These are phyloP conservation scores for Antheraea yamamai DNA, from an alignment of 2,888 invertebrate species.

Conservation along the genomic window DNA sequence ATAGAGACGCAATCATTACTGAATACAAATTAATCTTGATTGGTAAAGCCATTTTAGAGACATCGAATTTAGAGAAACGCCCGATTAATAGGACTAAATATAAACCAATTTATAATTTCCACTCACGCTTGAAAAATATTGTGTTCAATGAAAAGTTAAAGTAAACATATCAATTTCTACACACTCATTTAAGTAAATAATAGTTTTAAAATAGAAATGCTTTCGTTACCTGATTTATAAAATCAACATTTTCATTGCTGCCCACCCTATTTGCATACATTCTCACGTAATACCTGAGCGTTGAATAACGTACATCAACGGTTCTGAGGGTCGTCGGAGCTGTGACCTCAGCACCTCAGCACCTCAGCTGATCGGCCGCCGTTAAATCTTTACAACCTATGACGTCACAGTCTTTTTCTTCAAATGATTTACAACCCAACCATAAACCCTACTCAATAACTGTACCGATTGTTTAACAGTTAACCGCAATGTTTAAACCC, in stretches of 20 bases:
- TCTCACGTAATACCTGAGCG: slow-evolving; percentile 13
- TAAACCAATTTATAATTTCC: not conserved
- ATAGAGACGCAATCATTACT: too few relatives aligned
- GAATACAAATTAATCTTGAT: too few relatives aligned
- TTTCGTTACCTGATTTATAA: slow-evolving; percentile 4
- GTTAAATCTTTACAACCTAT: slow-evolving; percentile 74
- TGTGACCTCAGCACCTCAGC: slow-evolving; percentile 69
- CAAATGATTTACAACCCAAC: slow-evolving; percentile 73
- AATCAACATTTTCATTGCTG: slow-evolving; percentile 13
- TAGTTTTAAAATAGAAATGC: not conserved
- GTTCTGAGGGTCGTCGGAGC: slow-evolving; percentile 38
- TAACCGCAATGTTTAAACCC: slow-evolving; percentile 80
- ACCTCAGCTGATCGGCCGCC: slow-evolving; percentile 74
- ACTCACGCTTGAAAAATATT: not conserved
- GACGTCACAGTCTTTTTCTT: slow-evolving; percentile 76
- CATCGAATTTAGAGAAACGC: too few relatives aligned
- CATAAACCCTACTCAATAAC: slow-evolving; percentile 78
- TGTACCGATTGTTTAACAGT: slow-evolving; percentile 79
- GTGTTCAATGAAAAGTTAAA: not conserved
- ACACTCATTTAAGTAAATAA: not conserved
- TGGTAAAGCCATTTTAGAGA: too few relatives aligned
- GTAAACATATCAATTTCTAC: not conserved
- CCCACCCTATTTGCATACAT: slow-evolving; percentile 10
- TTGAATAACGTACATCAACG: slow-evolving; percentile 25
- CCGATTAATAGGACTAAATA: too few relatives aligned